These are phyloP conservation scores for Drosophila teissieri DNA, from an alignment of 1,140 invertebrate species.

Conservation along the genomic window DNA sequence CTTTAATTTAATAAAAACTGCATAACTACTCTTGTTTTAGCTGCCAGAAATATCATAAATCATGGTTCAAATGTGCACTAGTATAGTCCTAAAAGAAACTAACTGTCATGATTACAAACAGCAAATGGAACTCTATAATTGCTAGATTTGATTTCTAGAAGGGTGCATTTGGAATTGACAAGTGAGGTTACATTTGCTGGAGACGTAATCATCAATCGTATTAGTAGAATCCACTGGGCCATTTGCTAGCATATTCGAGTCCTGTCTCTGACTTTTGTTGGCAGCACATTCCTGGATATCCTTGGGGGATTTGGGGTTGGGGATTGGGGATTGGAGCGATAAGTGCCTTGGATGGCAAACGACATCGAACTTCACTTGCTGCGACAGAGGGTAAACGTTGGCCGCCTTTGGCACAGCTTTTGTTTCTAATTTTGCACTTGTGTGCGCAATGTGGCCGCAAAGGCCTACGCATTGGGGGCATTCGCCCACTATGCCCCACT, in stretches of 20 bases:
- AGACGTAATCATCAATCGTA: background rate
- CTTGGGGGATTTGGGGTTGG: background rate
- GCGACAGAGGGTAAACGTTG: conserved; percentile 41
- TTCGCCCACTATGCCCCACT: background rate
- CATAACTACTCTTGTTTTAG: no score
- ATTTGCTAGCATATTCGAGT: conserved; percentile 13
- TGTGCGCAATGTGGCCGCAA: conserved; percentile 66
- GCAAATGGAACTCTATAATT: background rate
- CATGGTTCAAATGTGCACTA: background rate
- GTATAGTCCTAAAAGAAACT: no score
- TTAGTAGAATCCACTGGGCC: conserved; percentile 10
- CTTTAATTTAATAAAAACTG: background rate
- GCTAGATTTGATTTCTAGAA: no score
- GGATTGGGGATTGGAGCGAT: conserved; percentile 12
- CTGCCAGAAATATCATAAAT: background rate
- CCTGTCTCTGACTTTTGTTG: conserved; percentile 14
- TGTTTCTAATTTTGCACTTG: conserved; percentile 82
- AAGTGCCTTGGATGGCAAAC: conserved; percentile 37
- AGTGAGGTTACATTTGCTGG: background rate
- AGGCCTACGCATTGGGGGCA: conserved; percentile 51
- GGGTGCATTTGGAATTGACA: no score
- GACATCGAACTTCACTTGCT: conserved; percentile 39
- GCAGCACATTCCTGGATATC: conserved; percentile 4
- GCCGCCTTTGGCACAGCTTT: conserved; percentile 64
- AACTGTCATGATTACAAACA: no score